Conservation (phyloP, 1,140 invertebrate genomes). For the Coenobita brevimanus region DNA sequence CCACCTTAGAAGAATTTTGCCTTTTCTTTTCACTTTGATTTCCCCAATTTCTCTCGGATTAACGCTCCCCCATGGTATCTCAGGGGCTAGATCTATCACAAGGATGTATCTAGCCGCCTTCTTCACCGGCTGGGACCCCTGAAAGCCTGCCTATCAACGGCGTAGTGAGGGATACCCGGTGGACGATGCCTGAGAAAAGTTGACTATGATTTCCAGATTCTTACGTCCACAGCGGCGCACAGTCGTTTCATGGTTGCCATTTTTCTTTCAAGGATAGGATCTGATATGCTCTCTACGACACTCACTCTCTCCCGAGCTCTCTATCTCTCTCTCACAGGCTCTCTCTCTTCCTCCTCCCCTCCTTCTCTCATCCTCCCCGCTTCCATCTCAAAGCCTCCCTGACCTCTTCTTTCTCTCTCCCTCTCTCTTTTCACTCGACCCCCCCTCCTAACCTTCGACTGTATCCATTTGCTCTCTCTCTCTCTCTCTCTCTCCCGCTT, state of each 20-base stretch:
- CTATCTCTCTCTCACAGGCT: slow-evolving; percentile 10
- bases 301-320: slow-evolving; percentile 36
- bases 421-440: neutral
- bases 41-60: slow-evolving; percentile 41
- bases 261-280: slow-evolving; percentile 67
- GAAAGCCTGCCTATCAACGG: neutral
- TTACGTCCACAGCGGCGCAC: slow-evolving; percentile 48
- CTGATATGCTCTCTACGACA: slow-evolving; percentile 62
- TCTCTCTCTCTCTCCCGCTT: slow-evolving; percentile 39
- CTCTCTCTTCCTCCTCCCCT: slow-evolving; percentile 6
- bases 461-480: neutral
- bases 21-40: slow-evolving; percentile 67
- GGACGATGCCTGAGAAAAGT: slow-evolving; percentile 59
- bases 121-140: neutral
- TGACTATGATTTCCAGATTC: slow-evolving; percentile 60
- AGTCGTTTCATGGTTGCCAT: slow-evolving; percentile 65
- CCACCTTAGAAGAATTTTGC: slow-evolving; percentile 58
- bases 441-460: neutral
- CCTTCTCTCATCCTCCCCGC: neutral
- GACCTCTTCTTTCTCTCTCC: neutral
- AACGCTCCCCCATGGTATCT: neutral
- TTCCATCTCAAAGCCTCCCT: neutral
- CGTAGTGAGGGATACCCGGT: neutral
- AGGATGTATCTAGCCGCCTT: neutral
- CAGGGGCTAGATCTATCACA: no score